Base-by-base conservation (phyloP, 2,888 invertebrate species). In the Eupithecia vulgata region DNA sequence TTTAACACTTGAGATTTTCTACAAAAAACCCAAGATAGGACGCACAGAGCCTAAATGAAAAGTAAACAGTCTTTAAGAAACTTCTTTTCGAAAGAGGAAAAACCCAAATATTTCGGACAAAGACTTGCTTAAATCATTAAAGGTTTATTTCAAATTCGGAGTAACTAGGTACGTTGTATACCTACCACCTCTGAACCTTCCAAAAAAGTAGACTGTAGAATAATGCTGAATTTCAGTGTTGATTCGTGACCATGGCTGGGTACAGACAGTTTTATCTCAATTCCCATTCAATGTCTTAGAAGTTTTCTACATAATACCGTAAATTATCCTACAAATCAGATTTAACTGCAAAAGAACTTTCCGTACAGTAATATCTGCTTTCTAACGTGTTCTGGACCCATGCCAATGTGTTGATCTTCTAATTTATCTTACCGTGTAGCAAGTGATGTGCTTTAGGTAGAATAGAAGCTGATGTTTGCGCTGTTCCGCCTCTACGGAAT, bases 341-440 rank as follows among this genome's bases (percentile, higher is more conserved):
- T 70, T 68, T 66, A 70, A 75, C 64, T 70, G 68, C 72, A 72
- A 70, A 68, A 68, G 30, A 74, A 68, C 70, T 74, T 71, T 69
- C 34, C 61, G 64, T 52, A 59, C 25, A 69, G 71, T 71, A 69
- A 71, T 72, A 75, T 71, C 68, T 70, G 59, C 57, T 48, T 68
- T 57, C 68, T 82, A 85, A 87, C 83, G 87, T 85, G 86, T 85
- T 81, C 81, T 91, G 92, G 92, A 89, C 77, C 80, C 57, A 73
- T 79, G 90, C 91, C 91, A 91, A 83, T 77, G 78, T 73, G 78
- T 81, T 81, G 82, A 83, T 84, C 82, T 81, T 74, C 82, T 80
- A 80, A 81, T 81, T 83, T 80, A 82, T 83, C 80, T 82, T 77
- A 78, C 79, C 79, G 76, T 80, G 67, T 75, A 69, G 69, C n/a